Base-by-base conservation (phyloP, 2,888 invertebrate species). In the Scelioninae gen. 2 region DNA sequence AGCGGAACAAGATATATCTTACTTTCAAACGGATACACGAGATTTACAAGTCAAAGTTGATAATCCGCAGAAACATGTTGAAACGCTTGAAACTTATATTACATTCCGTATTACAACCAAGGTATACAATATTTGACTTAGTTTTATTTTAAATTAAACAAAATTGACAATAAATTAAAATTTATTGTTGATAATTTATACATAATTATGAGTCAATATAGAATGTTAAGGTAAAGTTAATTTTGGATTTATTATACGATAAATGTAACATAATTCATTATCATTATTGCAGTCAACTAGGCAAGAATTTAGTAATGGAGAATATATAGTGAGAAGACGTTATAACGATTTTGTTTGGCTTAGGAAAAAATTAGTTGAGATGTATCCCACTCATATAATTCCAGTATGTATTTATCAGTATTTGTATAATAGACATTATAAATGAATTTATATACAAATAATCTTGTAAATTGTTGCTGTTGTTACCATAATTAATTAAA, bases 281-380 rank as follows among this genome's bases (percentile, higher is more conserved):
- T n/a, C n/a, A n/a, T n/a, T 31, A 31, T 35, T 35, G 11, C 80
- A 90, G 90, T 89, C 90, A 2, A 89, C 90, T 10, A 87, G 92
- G 76, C 88, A 90, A 76, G 91, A 92, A 78, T 91, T 88, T 84
- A 87, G 89, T 15, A 89, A 90, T 77, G 89, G 87, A 68, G 92
- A 92, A 78, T 92, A 90, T 79, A 83, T 90, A 53, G 92, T 92
- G 6, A 86, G 91, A 46, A 87, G 92, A 72, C 87, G 92, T 60
- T 93, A 92, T 83, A 92, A 92, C 86, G 93, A 93, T 83, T 93
- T 93, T 81, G 87, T 91, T 57, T 92, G 92, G 92, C 82, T 92
- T 33, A 85, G 91, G 70, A 90, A 91, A 76, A 90, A 90, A 79
- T 84, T 92, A 61, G 88, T 91, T 39, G 91, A 91, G 77, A 87